Percentiles rank a stretch among this genome's conserved stretches.
Evolutionary conservation across 1,140 invertebrate genomes (phyloP).

Genomic region (Popillia japonica): DNA sequence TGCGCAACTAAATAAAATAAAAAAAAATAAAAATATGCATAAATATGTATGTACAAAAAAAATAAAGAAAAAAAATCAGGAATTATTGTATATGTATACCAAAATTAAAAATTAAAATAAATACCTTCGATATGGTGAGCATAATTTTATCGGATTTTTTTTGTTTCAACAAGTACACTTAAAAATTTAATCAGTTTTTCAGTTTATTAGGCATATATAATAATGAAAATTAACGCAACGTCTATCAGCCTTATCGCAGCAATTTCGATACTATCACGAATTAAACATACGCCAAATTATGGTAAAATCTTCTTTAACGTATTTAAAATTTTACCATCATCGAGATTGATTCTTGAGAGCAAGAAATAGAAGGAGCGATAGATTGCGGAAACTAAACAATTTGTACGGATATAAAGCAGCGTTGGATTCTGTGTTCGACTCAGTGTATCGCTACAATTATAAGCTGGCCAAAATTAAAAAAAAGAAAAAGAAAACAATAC

Average conservation of each 20-base stretch:
- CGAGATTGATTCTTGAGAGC: background rate
- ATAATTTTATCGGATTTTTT: too few species aligned
- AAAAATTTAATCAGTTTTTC: background rate
- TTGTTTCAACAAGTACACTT: background rate
- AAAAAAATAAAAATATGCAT: background rate
- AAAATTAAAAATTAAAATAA: background rate
- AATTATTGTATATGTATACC: constrained; percentile 29
- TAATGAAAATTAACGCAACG: background rate
- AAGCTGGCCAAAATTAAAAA: background rate
- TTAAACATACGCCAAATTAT: background rate
- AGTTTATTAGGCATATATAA: constrained; percentile 27
- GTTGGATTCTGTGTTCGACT: background rate
- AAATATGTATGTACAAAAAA: background rate
- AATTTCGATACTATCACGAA: background rate
- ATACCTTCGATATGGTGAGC: background rate
- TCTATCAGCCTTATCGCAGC: background rate
- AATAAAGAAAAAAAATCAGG: background rate
- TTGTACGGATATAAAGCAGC: background rate
- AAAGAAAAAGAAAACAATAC: background rate
- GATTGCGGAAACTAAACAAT: background rate
- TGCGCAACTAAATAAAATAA: background rate
- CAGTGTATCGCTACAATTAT: background rate
- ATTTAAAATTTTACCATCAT: background rate
- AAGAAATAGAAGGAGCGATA: background rate
- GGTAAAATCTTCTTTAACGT: background rate